Conservation (phyloP, 2,888 invertebrate genomes). For the Loripinus fragilis region DNA sequence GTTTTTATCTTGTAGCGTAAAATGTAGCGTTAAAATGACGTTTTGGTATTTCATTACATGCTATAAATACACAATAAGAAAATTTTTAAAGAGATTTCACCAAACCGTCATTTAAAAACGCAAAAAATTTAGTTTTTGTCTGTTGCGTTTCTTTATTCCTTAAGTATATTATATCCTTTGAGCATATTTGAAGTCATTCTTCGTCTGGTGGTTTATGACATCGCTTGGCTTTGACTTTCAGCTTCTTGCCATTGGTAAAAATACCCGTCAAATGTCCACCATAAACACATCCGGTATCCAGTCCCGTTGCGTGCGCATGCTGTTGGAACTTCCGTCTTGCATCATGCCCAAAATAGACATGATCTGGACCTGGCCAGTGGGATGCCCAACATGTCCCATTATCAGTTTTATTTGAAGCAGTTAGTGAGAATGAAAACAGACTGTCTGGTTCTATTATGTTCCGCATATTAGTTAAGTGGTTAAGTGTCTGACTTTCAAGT, state of each 20-base stretch:
- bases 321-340: conserved; percentile 78
- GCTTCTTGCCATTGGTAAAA: conserved; percentile 46
- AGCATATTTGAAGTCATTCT: not conserved
- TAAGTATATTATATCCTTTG: no score
- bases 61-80: no score
- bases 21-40: no score
- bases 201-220: not conserved
- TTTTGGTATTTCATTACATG: no score
- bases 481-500: conserved; percentile 70
- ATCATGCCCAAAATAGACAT: conserved; percentile 83
- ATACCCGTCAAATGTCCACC: conserved; percentile 79
- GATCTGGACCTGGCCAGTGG: conserved; percentile 81
- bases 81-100: no score
- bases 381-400: conserved; percentile 80
- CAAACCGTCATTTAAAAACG: no score
- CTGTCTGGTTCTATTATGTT: conserved; percentile 71
- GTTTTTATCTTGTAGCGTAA: no score
- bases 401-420: conserved; percentile 58
- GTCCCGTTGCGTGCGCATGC: conserved; percentile 78
- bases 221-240: not conserved
- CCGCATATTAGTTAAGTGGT: conserved; percentile 80
- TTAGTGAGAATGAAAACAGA: conserved; percentile 54
- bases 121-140: no score
- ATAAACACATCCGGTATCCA: conserved; percentile 83
- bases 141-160: no score